Evolutionary conservation across 2,113 vertebrate genomes (phyloP).

Genomic region (Salvator merianae): DNA sequence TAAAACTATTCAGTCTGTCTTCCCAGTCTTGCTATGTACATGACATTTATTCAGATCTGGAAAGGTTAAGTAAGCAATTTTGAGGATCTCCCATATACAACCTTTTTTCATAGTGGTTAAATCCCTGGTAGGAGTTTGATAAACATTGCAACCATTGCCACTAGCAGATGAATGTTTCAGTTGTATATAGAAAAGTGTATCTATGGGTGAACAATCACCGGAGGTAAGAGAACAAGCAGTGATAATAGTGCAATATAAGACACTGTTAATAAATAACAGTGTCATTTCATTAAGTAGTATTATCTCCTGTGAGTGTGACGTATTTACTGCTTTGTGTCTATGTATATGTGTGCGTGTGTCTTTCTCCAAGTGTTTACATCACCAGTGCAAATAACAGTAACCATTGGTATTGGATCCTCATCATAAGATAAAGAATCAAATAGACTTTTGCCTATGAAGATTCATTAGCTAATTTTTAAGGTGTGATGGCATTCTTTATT

Average conservation of each 20-base stretch:
- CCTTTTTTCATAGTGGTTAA: neutral
- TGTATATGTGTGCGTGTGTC: neutral
- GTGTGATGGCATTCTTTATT: neutral
- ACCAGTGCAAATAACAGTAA: neutral
- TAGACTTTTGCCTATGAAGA: neutral
- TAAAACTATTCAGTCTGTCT: neutral
- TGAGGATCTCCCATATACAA: neutral
- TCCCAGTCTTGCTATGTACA: neutral
- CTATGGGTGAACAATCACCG: neutral
- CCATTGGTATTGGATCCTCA: neutral
- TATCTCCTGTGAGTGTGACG: neutral
- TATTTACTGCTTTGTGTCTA: neutral
- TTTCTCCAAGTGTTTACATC: neutral
- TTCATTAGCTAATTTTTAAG: neutral
- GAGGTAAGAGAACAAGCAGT: neutral
- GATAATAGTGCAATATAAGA: neutral
- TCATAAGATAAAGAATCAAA: neutral
- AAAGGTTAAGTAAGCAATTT: neutral
- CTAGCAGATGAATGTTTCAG: neutral
- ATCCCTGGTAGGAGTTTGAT: neutral
- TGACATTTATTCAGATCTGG: neutral
- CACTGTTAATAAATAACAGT: neutral
- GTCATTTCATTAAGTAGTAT: neutral
- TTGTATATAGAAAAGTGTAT: neutral
- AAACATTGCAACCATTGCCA: neutral